Evolutionary conservation across 2,888 invertebrate genomes (phyloP), one percentile per base, ranked within the genome.

Genomic region (Sussaba pulchella): DNA sequence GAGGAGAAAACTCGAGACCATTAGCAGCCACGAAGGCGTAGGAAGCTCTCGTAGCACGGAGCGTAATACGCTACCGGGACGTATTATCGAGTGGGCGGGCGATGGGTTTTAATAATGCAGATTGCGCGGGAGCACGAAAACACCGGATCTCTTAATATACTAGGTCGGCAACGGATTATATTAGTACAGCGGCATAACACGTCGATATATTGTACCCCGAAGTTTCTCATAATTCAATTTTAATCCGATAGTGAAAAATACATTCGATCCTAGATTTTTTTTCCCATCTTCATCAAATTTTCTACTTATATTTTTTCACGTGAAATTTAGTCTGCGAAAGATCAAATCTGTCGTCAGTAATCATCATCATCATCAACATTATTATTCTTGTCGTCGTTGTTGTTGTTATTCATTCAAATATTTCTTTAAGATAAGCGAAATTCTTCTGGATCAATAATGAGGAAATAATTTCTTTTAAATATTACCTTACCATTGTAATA

Each of bases 71-170:
- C 54, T 2, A 5, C 10, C 5, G 19, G 12, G 14, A 63, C 9
- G 43, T 19, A 19, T 71, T 19, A 36, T 17, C 39, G 45, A 36
- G 59, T 36, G 50, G 66, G 19, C n/a, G 21, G 26, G 26, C 39
- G 39, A 72, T 41, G 66, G 59, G 50, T 43, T 78, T 72, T 71
- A 67, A 75, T 75, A 71, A 78, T 78, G 66, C 71, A 78, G 47
- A 72, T 71, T 77, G 50, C 57, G 31, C 64, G 21, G 8, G 24
- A 63, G 36, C 64, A 71, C 59, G 66, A 50, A 63, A 78, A 59
- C 50, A 52, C 41, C 57, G 59, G 57, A 72, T 66, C 47, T 66
- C 66, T 59, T 59, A 59, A 71, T 78, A 59, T n/a, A 59, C 43
- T 9, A 24, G 47, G 47, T 17, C 57, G 21, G 45, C n/a, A 10